A percentile compares a stretch with the other conserved stretches of the same genome.
phyloP scores from a whole-genome alignment of 2,797 vertebrate genomes.

The Huso huso region DNA sequence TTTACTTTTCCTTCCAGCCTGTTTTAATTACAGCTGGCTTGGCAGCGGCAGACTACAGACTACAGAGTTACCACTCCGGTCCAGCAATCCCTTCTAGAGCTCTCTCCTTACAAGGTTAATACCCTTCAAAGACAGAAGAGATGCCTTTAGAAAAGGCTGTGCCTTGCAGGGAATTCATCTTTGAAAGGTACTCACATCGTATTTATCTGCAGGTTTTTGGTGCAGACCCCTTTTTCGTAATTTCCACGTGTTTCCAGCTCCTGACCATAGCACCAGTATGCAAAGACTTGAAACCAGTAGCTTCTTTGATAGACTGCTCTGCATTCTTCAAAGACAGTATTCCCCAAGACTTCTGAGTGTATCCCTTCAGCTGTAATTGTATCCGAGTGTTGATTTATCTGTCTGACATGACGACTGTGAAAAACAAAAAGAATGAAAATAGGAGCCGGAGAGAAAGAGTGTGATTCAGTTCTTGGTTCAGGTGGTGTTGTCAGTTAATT shows the following conservation, averaged over 20 bases:
- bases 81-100: too few relatives aligned
- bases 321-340: conserved; percentile 36
- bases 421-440: conserved; percentile 5
- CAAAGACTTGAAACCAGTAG: conserved; percentile 42
- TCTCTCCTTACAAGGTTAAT: not conserved
- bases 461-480: conserved; percentile 23
- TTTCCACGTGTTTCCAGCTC: conserved; percentile 35
- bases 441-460: conserved; percentile 10
- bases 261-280: conserved; percentile 46
- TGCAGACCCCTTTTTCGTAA: conserved; percentile 61
- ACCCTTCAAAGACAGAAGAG: not conserved
- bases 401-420: not conserved
- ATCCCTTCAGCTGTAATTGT: not conserved
- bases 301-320: conserved; percentile 16
- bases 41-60: not conserved
- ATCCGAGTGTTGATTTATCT: not conserved
- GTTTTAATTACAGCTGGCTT: not conserved
- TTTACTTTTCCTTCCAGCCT: not conserved
- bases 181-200: conserved; percentile 2
- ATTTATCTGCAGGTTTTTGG: conserved; percentile 53
- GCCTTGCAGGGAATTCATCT: not conserved
- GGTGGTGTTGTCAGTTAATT: conserved; percentile 32
- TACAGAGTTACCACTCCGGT: not conserved
- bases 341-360: not conserved
- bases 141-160: not conserved